Percentiles rank a stretch among this genome's conserved stretches.
These are phyloP conservation scores for Drosophila bocqueti DNA, from an alignment of 1,140 invertebrate genomes.

Conservation along the genomic window DNA sequence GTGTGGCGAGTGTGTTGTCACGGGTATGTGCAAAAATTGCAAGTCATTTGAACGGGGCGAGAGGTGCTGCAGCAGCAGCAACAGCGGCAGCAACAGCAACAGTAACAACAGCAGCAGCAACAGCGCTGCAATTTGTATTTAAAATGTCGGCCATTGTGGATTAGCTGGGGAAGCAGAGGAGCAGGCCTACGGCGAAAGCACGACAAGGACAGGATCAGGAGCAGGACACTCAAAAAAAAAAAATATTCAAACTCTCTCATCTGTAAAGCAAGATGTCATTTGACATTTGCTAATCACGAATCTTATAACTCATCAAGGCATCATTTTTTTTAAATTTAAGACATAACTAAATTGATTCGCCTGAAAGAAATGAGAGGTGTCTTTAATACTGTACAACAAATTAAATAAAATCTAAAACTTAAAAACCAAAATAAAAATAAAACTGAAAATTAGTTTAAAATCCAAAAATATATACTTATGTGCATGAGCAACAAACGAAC, in stretches of 20 bases:
- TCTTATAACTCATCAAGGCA: neutral
- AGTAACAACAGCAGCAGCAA: conserved; percentile 17
- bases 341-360: no score
- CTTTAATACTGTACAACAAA: no score
- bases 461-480: neutral
- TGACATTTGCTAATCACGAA: neutral
- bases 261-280: neutral
- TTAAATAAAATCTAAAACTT: no score
- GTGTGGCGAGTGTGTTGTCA: conserved; percentile 17
- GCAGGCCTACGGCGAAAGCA: conserved; percentile 28
- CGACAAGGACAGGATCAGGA: conserved; percentile 3
- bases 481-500: neutral
- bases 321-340: neutral
- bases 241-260: neutral
- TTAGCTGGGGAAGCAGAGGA: conserved; percentile 48
- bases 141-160: conserved; percentile 73
- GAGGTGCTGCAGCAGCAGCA: conserved; percentile 6
- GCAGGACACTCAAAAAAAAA: conserved; percentile 10
- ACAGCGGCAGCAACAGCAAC: conserved; percentile 6
- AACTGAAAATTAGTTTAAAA: neutral
- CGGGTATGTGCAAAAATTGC: conserved; percentile 49
- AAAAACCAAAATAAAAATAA: no score
- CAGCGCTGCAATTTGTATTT: conserved; percentile 78
- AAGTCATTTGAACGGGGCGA: conserved; percentile 46
- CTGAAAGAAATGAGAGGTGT: no score